These are phyloP conservation scores for Lindbergichthys nudifrons DNA, from an alignment of 2,797 vertebrate species.

Conservation along the genomic window DNA sequence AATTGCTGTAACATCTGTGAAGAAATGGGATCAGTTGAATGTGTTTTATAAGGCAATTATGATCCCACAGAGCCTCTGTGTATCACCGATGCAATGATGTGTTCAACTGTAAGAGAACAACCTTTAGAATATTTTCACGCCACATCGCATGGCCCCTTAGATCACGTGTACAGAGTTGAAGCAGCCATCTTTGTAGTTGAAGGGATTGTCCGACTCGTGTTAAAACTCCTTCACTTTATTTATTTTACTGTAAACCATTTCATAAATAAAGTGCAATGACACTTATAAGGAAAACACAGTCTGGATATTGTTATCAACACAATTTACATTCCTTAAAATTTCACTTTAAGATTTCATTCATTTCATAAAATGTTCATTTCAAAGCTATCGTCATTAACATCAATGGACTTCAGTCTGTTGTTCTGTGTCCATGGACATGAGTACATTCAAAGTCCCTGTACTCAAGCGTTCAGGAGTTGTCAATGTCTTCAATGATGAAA, in stretches of 20 bases:
- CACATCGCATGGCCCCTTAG: constrained; percentile 34
- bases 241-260: constrained; percentile 80
- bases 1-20: constrained; percentile 58
- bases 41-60: constrained; percentile 70
- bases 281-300: constrained; percentile 51
- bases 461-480: constrained; percentile 19
- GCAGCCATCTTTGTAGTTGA: constrained; percentile 38
- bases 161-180: constrained; percentile 47
- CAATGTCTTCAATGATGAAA: constrained; percentile 17
- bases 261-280: constrained; percentile 77
- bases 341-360: constrained; percentile 23
- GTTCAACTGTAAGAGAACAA: constrained; percentile 23
- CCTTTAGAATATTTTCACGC: constrained; percentile 8
- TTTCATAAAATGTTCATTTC: constrained; percentile 4
- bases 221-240: constrained; percentile 80
- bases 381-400: neutral
- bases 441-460: neutral
- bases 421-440: neutral
- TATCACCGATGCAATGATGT: constrained; percentile 31
- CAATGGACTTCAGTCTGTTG: neutral
- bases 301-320: constrained; percentile 25
- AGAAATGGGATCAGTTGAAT: constrained; percentile 71
- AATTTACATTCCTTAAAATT: constrained; percentile 17
- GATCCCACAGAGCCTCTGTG: constrained; percentile 47
- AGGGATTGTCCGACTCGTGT: constrained; percentile 53